A percentile compares a stretch with the other conserved stretches of the same genome.
Evolutionary conservation across 2,888 invertebrate genomes (phyloP).

Genomic region (Opisthograptis luteolata): DNA sequence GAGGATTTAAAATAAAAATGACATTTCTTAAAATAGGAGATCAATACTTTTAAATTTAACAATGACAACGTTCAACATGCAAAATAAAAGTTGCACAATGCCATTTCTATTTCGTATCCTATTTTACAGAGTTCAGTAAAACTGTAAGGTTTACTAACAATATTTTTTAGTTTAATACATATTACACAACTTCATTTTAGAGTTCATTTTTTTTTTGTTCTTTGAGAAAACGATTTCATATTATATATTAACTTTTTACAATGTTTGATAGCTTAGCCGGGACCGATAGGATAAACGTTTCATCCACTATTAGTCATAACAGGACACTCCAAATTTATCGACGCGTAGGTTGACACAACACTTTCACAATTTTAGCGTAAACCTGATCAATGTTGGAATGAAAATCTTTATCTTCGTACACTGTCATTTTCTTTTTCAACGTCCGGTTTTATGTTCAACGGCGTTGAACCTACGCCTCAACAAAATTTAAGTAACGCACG

Average conservation of each 20-base stretch:
- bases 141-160: slow-evolving; percentile 8
- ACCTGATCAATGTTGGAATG: too few relatives aligned
- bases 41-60: slow-evolving; percentile 16
- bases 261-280: slow-evolving; percentile 2
- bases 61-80: slow-evolving; percentile 13
- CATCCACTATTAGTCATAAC: slow-evolving; percentile 13
- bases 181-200: slow-evolving; percentile 14
- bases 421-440: neutral
- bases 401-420: too few relatives aligned
- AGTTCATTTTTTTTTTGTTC: slow-evolving; percentile 16
- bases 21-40: slow-evolving; percentile 25
- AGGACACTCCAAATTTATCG: slow-evolving; percentile 13
- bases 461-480: slow-evolving; percentile 18
- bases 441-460: neutral
- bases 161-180: slow-evolving; percentile 11
- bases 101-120: slow-evolving; percentile 15
- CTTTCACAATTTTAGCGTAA: neutral
- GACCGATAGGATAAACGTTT: neutral
- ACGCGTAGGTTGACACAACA: slow-evolving; percentile 2
- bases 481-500: slow-evolving; percentile 12
- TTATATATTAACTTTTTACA: slow-evolving; percentile 10
- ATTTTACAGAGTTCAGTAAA: slow-evolving; percentile 5
- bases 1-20: slow-evolving; percentile 20
- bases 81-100: slow-evolving; percentile 13
- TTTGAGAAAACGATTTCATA: slow-evolving; percentile 2